These are phyloP conservation scores for Ibidorhyncha struthersii DNA, from an alignment of 2,113 vertebrate genomes.

Conservation along the genomic window DNA sequence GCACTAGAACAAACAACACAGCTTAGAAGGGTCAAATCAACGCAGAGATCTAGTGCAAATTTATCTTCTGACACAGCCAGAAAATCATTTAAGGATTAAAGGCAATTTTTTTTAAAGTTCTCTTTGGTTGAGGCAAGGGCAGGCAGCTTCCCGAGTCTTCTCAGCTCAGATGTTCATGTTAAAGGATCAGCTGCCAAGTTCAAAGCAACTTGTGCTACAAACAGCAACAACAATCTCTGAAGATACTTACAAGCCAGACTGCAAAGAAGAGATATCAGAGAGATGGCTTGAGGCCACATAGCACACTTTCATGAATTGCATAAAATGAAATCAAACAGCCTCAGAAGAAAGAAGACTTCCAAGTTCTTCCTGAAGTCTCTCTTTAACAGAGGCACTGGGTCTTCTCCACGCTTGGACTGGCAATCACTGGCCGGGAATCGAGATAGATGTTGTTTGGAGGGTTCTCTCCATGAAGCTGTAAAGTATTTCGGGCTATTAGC, in stretches of 20 bases:
- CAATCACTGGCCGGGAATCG: constrained; percentile 78
- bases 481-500: constrained; percentile 77
- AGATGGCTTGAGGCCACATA: background rate
- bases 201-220: background rate
- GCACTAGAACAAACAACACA: background rate
- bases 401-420: constrained; percentile 54
- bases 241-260: background rate
- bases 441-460: constrained; percentile 59
- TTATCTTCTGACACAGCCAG: constrained; percentile 3
- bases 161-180: background rate
- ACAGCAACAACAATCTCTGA: background rate
- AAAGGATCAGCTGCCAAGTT: background rate
- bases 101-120: background rate
- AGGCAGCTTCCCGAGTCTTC: background rate
- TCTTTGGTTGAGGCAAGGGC: constrained; percentile 37
- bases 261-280: background rate
- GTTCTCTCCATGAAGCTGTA: constrained; percentile 68
- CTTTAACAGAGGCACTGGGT: constrained; percentile 80
- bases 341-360: background rate
- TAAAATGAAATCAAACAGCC: background rate
- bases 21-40: background rate
- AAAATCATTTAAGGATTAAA: background rate
- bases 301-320: background rate
- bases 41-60: background rate
- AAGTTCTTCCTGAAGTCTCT: background rate